Conservation (phyloP, 2,888 invertebrate species). For the Tricholauxania praeusta region DNA sequence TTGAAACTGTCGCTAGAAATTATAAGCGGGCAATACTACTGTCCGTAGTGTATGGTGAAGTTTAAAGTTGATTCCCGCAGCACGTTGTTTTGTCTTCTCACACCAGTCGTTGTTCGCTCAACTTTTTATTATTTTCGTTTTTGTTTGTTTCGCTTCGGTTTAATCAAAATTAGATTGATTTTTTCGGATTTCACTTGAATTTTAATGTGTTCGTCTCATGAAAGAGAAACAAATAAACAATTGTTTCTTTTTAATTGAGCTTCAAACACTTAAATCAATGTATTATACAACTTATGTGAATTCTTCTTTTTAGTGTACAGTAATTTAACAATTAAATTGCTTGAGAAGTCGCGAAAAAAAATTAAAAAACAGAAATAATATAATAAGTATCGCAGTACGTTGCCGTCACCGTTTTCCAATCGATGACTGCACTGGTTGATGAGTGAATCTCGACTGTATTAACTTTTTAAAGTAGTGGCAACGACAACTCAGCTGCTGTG, state of each 20-base stretch:
- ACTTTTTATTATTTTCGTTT: neutral
- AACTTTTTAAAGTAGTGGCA: too few species aligned
- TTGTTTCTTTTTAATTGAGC: neutral
- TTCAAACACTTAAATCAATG: neutral
- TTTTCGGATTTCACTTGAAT: neutral
- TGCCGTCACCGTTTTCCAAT: constrained; percentile 7
- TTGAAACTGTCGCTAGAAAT: neutral
- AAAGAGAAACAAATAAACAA: neutral
- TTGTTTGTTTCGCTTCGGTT: neutral
- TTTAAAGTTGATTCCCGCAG: neutral
- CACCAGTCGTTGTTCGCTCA: neutral
- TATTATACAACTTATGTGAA: neutral
- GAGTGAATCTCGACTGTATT: constrained; percentile 23
- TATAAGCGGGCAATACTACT: neutral
- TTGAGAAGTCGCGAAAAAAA: neutral
- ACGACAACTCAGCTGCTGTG: too few species aligned
- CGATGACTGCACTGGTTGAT: constrained; percentile 26
- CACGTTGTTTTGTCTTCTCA: neutral
- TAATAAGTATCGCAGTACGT: neutral
- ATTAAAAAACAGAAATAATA: constrained; percentile 12
- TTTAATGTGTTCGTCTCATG: neutral
- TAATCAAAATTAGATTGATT: neutral
- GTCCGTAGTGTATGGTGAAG: neutral
- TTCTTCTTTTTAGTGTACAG: neutral
- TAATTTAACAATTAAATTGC: neutral